Evolutionary conservation across 2,797 vertebrate genomes (phyloP).

Genomic region (Muscicapa comitata): DNA sequence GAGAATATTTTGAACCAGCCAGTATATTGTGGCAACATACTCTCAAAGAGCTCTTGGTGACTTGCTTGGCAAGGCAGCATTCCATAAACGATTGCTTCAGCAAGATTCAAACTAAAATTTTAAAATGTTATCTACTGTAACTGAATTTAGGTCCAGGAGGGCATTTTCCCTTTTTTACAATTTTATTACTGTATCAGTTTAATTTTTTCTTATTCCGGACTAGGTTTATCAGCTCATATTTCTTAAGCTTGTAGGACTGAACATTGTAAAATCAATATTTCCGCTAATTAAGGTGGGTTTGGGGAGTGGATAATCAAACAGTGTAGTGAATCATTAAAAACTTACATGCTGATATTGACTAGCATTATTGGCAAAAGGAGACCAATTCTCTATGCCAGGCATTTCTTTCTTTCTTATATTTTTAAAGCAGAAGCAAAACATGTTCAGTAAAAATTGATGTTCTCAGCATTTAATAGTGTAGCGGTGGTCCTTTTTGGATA

Average conservation of each 20-base stretch:
- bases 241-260: constrained; percentile 51
- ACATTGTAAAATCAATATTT: constrained; percentile 65
- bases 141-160: neutral
- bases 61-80: neutral
- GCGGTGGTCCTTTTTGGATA: neutral
- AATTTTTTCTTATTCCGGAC: constrained; percentile 40
- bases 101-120: neutral
- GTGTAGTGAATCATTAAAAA: constrained; percentile 64
- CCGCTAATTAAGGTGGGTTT: constrained; percentile 56
- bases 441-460: neutral
- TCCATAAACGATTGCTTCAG: neutral
- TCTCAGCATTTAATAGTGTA: neutral
- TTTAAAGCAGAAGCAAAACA: constrained; percentile 27
- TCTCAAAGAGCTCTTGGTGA: neutral
- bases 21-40: neutral
- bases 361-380: constrained; percentile 45
- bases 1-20: neutral
- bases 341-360: constrained; percentile 57
- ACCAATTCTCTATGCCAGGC: constrained; percentile 1
- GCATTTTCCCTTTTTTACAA: neutral
- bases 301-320: constrained; percentile 22
- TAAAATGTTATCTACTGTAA: neutral
- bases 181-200: constrained; percentile 26
- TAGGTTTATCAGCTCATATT: constrained; percentile 55
- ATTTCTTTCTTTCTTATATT: neutral